These are phyloP conservation scores for Proales similis DNA, from an alignment of 1,140 invertebrate genomes.

Conservation along the genomic window DNA sequence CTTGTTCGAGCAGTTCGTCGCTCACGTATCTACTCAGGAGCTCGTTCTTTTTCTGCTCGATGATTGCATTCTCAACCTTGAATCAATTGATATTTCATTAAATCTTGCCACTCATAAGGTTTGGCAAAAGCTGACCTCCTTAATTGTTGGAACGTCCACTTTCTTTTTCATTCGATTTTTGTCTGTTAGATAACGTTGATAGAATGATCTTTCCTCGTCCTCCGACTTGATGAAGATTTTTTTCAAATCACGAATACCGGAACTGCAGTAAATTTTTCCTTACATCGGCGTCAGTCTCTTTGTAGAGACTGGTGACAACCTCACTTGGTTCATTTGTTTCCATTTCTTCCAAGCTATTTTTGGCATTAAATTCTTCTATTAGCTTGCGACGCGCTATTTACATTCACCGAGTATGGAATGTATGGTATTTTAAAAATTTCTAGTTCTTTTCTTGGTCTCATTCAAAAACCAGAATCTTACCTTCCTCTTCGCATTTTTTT, in stretches of 20 bases:
- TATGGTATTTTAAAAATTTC: constrained; percentile 13
- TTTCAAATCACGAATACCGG: too few relatives aligned
- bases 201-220: too few relatives aligned
- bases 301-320: too few relatives aligned
- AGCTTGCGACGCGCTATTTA: background rate
- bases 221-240: background rate
- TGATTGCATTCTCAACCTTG: constrained; percentile 73
- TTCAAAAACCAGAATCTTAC: constrained; percentile 45
- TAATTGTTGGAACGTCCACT: constrained; percentile 23
- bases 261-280: too few relatives aligned
- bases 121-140: too few relatives aligned
- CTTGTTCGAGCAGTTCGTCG: constrained; percentile 43
- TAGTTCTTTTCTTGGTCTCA: constrained; percentile 38
- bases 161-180: too few relatives aligned
- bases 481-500: constrained; percentile 66
- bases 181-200: too few relatives aligned
- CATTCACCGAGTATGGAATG: background rate
- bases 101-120: too few relatives aligned
- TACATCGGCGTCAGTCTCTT: too few relatives aligned
- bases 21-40: constrained; percentile 60
- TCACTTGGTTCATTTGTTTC: constrained; percentile 31
- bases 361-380: constrained; percentile 22
- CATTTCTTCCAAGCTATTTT: constrained; percentile 31
- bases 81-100: constrained; percentile 9
- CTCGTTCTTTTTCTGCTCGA: constrained; percentile 79